Base-by-base conservation (phyloP, 2,797 vertebrate genomes). In the Neosalanx taihuensis region DNA sequence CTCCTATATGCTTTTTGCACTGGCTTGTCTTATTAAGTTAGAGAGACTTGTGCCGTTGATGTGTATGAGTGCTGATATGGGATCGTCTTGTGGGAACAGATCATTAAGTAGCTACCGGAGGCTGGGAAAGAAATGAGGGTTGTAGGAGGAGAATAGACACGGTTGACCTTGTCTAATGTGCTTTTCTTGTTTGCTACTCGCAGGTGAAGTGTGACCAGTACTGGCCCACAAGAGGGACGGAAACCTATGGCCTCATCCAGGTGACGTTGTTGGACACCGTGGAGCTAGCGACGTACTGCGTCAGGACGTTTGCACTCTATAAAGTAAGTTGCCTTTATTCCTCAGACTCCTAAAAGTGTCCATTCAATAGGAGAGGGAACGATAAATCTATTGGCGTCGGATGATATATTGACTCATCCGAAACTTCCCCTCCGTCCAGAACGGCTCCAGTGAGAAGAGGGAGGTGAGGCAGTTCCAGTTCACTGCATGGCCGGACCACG, bases 151-250 rank as follows among this genome's bases (percentile, higher is more conserved):
- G 26, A 4, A 46, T 51, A 23, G 58, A 23, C 58, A 13, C 9
- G 63, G 53, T 6, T 29, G 58, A 30, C 26, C 3, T 51, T 17
- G 15, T 75, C 30, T 73, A 18, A 81, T 49, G 53, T 20, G 4
- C 57, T 49, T 7, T 78, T 73, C 72, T 64, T 78, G 29, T 58
- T 2, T 58, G 37, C 49, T 18, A 65, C 71, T 67, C 76, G 17
- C 87, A 99, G 97, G 96, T 99, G 61, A 99, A 99, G 83, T 99
- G 97, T 91, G 97, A 99, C 91, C 97, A 99, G 9, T 99, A 99
- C 79, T 99, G 97, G 97, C 97, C 97, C 33, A 98, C 93, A 49
- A 94, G 97, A 92, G 97, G 93, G 65, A 97, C 97, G 0, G 97
- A 99, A 85, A 99, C 97, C 0, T 98, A 98, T 0, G 97, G 96